A percentile compares a stretch with the other conserved stretches of the same genome.
Evolutionary conservation across 2,113 vertebrate genomes (phyloP).

Genomic region (Echinops telfairi): DNA sequence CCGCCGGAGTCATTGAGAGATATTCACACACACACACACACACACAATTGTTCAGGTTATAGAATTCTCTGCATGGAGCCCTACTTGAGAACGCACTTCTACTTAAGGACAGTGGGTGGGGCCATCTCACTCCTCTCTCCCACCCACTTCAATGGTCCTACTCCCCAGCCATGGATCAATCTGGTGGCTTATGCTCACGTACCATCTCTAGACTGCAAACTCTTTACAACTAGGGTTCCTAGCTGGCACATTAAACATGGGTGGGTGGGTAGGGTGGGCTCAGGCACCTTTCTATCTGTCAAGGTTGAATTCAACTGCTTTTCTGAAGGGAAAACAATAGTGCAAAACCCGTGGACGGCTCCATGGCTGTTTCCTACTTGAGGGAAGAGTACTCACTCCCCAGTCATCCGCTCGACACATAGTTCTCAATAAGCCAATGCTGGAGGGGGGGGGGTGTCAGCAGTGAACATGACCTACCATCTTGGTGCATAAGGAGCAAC

Average conservation of each 20-base stretch:
- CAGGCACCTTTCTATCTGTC: not conserved
- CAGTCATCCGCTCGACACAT: not conserved
- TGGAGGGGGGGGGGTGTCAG: not conserved
- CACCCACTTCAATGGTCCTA: not conserved
- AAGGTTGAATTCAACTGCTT: not conserved
- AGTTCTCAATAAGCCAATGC: not conserved
- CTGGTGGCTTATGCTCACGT: not conserved
- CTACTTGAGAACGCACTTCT: not conserved
- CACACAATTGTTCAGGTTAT: not conserved
- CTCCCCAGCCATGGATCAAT: not conserved
- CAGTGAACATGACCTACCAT: not conserved
- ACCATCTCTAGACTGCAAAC: not conserved
- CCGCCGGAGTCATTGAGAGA: not conserved
- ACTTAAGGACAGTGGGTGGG: not conserved
- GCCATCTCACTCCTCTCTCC: no score
- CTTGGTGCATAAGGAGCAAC: not conserved
- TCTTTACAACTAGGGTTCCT: not conserved
- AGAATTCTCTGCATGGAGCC: not conserved
- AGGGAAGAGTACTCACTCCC: not conserved
- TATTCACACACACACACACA: not conserved
- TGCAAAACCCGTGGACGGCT: not conserved
- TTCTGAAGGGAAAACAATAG: slow-evolving; percentile 37
- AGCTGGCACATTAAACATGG: slow-evolving; percentile 2
- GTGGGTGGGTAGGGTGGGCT: not conserved
- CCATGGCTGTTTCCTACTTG: not conserved